Conservation (phyloP, 2,797 vertebrate species). For the Nothura maculosa region DNA sequence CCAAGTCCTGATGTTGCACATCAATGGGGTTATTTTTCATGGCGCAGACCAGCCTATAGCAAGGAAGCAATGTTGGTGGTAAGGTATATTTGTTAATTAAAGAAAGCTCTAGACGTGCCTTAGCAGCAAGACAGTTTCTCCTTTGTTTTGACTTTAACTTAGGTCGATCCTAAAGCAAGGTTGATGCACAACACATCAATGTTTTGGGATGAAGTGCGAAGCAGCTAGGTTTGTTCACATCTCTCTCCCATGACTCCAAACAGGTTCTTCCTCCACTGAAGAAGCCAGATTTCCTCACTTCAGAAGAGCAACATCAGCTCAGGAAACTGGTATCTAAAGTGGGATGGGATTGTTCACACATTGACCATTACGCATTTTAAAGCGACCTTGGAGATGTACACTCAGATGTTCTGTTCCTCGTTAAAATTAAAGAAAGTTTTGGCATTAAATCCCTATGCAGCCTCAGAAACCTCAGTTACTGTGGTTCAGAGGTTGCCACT, state of each 20-base stretch:
- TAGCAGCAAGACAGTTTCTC: background rate
- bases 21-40: background rate
- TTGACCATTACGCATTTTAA: background rate
- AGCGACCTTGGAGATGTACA: background rate
- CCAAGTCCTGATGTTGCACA: background rate
- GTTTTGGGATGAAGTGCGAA: background rate
- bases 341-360: background rate
- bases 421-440: constrained; percentile 70
- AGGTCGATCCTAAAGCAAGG: background rate
- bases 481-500: constrained; percentile 32
- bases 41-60: background rate
- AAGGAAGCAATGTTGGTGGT: background rate
- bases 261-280: background rate
- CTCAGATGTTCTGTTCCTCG: constrained; percentile 17
- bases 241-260: background rate
- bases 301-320: background rate
- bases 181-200: background rate
- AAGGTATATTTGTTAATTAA: background rate
- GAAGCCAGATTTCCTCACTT: background rate
- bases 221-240: background rate
- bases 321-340: background rate
- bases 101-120: background rate
- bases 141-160: background rate
- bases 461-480: constrained; percentile 54
- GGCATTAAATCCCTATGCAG: background rate